Evolutionary conservation across 2,797 vertebrate species (phyloP).

Genomic region (Myotis planiceps): DNA sequence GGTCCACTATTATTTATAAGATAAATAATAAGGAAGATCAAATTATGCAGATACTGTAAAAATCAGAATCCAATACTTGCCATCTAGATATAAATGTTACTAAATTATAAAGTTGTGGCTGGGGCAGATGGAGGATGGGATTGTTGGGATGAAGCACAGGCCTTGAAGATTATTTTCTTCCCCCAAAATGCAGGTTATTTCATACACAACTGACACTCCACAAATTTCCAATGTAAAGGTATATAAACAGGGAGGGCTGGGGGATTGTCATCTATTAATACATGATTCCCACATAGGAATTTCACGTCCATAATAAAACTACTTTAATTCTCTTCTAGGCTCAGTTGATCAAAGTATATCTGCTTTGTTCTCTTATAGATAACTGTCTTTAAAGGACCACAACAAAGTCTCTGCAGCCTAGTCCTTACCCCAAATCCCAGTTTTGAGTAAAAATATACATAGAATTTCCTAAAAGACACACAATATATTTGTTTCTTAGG

Average conservation of each 20-base stretch:
- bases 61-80: neutral
- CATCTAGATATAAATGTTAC: neutral
- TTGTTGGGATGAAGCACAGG: neutral
- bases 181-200: neutral
- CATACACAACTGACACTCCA: neutral
- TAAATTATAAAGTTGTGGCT: neutral
- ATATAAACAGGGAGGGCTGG: neutral
- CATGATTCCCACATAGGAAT: neutral
- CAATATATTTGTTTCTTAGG: neutral
- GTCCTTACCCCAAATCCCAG: neutral
- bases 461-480: neutral
- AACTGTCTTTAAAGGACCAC: neutral
- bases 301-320: neutral
- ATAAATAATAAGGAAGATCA: neutral
- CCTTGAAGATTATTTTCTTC: neutral
- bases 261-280: neutral
- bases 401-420: neutral
- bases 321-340: neutral
- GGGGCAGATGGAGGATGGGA: neutral
- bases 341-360: neutral
- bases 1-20: neutral
- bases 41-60: neutral
- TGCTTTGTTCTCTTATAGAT: neutral
- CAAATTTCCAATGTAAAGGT: neutral
- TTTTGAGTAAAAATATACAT: neutral